phyloP scores from a whole-genome alignment of 2,797 vertebrate species.

The Cyclopterus lumpus region DNA sequence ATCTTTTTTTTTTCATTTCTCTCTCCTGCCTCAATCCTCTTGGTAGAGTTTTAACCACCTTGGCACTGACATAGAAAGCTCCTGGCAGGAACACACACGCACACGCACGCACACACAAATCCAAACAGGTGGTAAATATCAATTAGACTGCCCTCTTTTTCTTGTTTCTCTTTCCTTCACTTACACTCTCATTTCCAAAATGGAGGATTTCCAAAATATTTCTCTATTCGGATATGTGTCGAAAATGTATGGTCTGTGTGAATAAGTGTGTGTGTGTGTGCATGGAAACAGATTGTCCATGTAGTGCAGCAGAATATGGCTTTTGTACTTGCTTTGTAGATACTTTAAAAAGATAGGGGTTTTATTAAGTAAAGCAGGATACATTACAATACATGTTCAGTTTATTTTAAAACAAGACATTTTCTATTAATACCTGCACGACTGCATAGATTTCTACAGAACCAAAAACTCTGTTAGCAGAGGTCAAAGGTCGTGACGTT shows the following conservation, averaged over 20 bases:
- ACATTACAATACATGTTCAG: neutral
- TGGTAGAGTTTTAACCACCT: constrained; percentile 71
- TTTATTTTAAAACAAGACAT: neutral
- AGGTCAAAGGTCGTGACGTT: constrained; percentile 17
- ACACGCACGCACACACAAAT: constrained; percentile 24
- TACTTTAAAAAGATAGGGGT: neutral
- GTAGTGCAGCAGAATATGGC: constrained; percentile 17
- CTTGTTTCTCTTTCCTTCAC: constrained; percentile 51
- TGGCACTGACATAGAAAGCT: constrained; percentile 70
- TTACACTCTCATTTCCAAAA: constrained; percentile 44
- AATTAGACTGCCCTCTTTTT: constrained; percentile 64
- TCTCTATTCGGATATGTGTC: constrained; percentile 53
- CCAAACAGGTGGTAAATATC: constrained; percentile 78
- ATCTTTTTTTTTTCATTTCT: constrained; percentile 30
- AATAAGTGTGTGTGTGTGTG: constrained; percentile 12
- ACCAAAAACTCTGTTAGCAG: neutral
- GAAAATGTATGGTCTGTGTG: constrained; percentile 17
- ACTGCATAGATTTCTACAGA: neutral
- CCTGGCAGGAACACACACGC: constrained; percentile 58
- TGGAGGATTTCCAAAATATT: constrained; percentile 38
- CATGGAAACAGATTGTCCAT: constrained; percentile 60
- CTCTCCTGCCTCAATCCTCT: constrained; percentile 60
- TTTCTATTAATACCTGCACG: neutral
- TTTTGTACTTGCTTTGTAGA: constrained; percentile 11
- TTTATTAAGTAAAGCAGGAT: neutral